Evolutionary conservation across 1,140 invertebrate genomes (phyloP).

Genomic region (Meloidogyne hapla): DNA sequence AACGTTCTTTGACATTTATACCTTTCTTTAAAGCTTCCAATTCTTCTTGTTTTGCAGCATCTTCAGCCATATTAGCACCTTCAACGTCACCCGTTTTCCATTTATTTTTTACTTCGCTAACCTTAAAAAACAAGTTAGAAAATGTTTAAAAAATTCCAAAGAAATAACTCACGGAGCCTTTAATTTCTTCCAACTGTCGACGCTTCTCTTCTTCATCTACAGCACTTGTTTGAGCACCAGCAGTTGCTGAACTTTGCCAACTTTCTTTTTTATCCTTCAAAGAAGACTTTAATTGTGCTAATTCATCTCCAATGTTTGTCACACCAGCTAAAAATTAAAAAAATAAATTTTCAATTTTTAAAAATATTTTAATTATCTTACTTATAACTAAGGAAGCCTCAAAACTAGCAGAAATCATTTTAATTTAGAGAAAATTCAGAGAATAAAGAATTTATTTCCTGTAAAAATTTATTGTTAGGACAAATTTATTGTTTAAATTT

Average conservation of each 20-base stretch:
- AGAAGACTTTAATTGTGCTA: slow-evolving; percentile 43
- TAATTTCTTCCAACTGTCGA: slow-evolving; percentile 53
- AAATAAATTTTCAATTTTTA: slow-evolving; percentile 9
- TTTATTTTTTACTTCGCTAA: slow-evolving; percentile 62
- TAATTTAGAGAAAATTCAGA: background rate
- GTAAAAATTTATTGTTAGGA: too few species aligned
- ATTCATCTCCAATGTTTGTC: slow-evolving; percentile 54
- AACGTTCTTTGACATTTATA: slow-evolving; percentile 23
- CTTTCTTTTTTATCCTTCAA: slow-evolving; percentile 59
- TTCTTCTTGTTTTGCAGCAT: slow-evolving; percentile 51
- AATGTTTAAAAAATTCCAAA: background rate
- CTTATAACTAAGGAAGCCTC: background rate
- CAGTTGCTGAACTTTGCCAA: slow-evolving; percentile 53
- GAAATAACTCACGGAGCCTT: slow-evolving; percentile 42
- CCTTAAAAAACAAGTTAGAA: slow-evolving; percentile 25
- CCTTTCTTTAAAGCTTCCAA: slow-evolving; percentile 54
- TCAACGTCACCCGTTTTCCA: slow-evolving; percentile 64
- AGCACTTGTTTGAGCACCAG: slow-evolving; percentile 45
- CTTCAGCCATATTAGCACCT: slow-evolving; percentile 49
- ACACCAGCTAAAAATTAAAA: slow-evolving; percentile 50
- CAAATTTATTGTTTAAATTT: too few species aligned
- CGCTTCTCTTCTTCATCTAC: slow-evolving; percentile 42
- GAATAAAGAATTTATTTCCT: too few species aligned
- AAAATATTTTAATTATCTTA: background rate
- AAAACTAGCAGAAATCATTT: background rate